Base-by-base conservation (phyloP, 2,888 invertebrate species). In the Caenorhabditis sp. region DNA sequence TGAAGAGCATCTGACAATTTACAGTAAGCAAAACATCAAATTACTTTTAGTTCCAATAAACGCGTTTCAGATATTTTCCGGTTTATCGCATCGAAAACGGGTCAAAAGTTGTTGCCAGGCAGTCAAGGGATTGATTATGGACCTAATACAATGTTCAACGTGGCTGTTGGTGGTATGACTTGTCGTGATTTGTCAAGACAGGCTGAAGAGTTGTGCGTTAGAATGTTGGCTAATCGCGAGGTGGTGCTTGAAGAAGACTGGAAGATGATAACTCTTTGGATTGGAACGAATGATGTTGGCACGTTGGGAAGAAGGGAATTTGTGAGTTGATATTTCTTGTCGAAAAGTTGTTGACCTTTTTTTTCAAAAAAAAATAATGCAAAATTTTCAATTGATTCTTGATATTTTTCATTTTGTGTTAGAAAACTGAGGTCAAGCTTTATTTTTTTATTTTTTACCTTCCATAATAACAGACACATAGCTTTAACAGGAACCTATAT, bases 61-160 rank as follows among this genome's bases (percentile, higher is more conserved):
- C n/a, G n/a, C 21, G 8, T 59, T 76, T 62, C 64, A 83, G 83
- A 93, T 85, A 92, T 93, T 83, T 88, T 93, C 63, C 91, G 92
- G 23, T 62, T 63, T 1, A 67, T 72, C 21, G 51, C 72, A 8
- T 58, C 64, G 89, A 92, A 92, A 88, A 93, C 91, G 89, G 93
- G 93, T 86, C 91, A 92, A 0, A 89, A 90, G 59, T 84, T 93
- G 62, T 91, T 90, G 0, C 93, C 93, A 0, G 92, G 91, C 86
- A 92, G 93, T 24, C 92, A 91, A 0, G 93, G 93, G 63, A 92
- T 92, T 0, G 93, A 77, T 37, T 71, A 75, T 59, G 72, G 68
- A n/a, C 49, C 54, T 19, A 54, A 77, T 53, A 57, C 63, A 1
- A 72, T 72, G 23, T 70, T 77, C 27, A 78, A 82, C 50, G 76